A percentile compares a stretch with the other conserved stretches of the same genome.
Conservation (phyloP, 2,113 vertebrate species). For the Pluvianellus socialis region DNA sequence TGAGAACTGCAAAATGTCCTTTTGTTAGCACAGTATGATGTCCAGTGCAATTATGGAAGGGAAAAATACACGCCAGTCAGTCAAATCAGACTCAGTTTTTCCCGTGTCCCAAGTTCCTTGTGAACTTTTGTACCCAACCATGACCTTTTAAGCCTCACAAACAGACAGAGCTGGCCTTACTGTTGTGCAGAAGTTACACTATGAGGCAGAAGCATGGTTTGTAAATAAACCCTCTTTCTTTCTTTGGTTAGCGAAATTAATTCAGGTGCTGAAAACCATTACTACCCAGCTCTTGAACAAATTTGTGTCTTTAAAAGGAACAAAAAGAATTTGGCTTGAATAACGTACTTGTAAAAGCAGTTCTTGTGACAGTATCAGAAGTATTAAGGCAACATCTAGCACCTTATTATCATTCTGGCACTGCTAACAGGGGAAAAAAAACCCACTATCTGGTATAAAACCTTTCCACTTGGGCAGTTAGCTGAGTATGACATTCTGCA, state of each 20-base stretch:
- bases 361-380: background rate
- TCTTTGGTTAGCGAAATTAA: background rate
- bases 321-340: background rate
- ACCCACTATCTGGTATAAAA: background rate
- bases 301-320: background rate
- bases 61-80: background rate
- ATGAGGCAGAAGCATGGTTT: background rate
- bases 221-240: background rate
- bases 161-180: background rate
- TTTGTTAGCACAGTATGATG: background rate
- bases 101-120: background rate
- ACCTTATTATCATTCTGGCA: background rate
- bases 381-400: background rate
- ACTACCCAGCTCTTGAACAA: background rate
- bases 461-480: background rate
- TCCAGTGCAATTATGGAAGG: background rate
- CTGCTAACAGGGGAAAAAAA: background rate
- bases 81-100: background rate
- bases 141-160: background rate
- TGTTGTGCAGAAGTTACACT: background rate
- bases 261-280: background rate
- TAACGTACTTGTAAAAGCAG: background rate
- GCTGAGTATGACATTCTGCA: background rate
- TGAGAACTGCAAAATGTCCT: background rate
- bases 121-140: conserved; percentile 24